Percentiles rank a stretch among this genome's conserved stretches.
Evolutionary conservation across 2,113 vertebrate species (phyloP).

Genomic region (Ancistrus triradiatus): DNA sequence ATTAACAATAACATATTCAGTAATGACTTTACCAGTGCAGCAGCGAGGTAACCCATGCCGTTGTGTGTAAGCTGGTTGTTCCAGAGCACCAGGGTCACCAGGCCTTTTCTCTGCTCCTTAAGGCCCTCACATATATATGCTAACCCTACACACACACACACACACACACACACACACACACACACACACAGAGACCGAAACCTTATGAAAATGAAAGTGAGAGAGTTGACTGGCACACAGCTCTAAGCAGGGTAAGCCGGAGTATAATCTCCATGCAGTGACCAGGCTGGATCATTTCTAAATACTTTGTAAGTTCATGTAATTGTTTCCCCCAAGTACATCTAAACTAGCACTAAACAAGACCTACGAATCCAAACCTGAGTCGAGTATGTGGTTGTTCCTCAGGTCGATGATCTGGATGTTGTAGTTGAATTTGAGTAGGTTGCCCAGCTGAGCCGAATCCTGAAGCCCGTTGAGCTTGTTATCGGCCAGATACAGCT

Average conservation of each 20-base stretch:
- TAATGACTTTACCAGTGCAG: constrained; percentile 78
- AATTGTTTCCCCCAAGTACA: too few relatives aligned
- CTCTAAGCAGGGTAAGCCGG: too few relatives aligned
- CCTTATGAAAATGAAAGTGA: too few relatives aligned
- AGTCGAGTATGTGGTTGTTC: constrained; percentile 91
- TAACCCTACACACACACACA: constrained; percentile 68
- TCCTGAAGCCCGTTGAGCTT: constrained; percentile 91
- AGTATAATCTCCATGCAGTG: too few relatives aligned
- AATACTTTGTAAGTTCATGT: too few relatives aligned
- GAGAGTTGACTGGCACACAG: too few relatives aligned
- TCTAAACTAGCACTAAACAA: too few relatives aligned
- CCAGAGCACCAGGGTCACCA: constrained; percentile 90
- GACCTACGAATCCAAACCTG: constrained; percentile 71
- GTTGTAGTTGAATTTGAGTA: constrained; percentile 91
- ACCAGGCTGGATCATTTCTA: too few relatives aligned
- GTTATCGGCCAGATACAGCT: constrained; percentile 91
- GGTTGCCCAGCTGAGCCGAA: constrained; percentile 87
- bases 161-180: constrained; percentile 2
- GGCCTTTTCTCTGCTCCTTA: constrained; percentile 88
- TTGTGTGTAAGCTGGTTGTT: constrained; percentile 96
- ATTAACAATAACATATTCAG: too few relatives aligned
- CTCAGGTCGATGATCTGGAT: constrained; percentile 89
- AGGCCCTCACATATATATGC: constrained; percentile 90
- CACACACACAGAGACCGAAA: too few relatives aligned
- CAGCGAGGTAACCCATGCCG: constrained; percentile 87